Base-by-base conservation (phyloP, 2,797 vertebrate species). In the Heterohyrax brucei region DNA sequence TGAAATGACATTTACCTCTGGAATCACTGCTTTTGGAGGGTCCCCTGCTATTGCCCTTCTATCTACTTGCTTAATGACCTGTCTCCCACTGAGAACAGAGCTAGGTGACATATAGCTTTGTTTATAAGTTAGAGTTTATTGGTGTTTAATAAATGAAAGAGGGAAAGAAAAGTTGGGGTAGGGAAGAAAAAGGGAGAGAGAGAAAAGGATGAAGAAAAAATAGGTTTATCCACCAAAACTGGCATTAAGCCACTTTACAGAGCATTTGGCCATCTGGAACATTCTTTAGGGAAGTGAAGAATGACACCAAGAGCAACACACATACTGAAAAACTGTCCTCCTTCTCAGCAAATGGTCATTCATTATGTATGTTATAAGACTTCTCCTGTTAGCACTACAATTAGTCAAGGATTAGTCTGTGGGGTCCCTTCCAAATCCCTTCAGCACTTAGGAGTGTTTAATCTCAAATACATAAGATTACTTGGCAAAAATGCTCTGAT, bases 341-440 rank as follows among this genome's bases (percentile, higher is more conserved):
- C 72, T 96, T 97, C 84, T 84, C 88, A 89, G 91, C 73, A 95
- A 96, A 50, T 19, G 77, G n/a, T 56, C 87, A 59, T 96, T 97
- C 96, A 61, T 93, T 91, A 59, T 89, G 93, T 98, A 81, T 76
- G 87, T 97, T 97, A 94, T 66, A 79, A 83, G 44, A 89, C 10
- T 81, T 96, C 86, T 64, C 68, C n/a, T 96, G 21, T 85, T 97
- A 96, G 80, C 59, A 87, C 88, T 95, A 95, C 59, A 96, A 95
- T 90, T 96, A 90, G 64, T 82, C 95, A 95, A 94, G 85, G 59
- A 81, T 97, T 86, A 96, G 77, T 28, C 66, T 97, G 62, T 94
- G 33, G 19, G 62, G 84, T 84, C 81, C 46, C 98, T 98, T 96
- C 94, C 93, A 97, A 97, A 97, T 96, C 81, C 1, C 56, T 61